Percentiles rank a stretch among this genome's conserved stretches.
These are phyloP conservation scores for Entomyzon cyanotis DNA, from an alignment of 2,113 vertebrate genomes.

Conservation along the genomic window DNA sequence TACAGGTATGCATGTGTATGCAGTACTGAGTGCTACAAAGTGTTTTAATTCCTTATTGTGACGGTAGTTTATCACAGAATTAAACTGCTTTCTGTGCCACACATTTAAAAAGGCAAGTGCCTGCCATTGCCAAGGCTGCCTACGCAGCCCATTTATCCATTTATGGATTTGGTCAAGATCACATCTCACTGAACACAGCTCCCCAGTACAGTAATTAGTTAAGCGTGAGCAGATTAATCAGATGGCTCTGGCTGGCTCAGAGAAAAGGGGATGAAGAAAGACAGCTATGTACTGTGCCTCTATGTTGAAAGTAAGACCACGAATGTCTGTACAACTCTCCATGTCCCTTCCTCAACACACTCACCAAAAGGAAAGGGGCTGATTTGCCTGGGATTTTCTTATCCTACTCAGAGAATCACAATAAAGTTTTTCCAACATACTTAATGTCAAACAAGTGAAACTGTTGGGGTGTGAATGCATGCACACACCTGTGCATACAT, in stretches of 20 bases:
- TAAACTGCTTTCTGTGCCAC: neutral
- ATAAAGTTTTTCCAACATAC: neutral
- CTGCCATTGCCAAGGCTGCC: neutral
- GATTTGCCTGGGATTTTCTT: neutral
- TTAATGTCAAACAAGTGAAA: neutral
- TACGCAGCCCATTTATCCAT: neutral
- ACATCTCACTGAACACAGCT: neutral
- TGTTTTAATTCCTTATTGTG: neutral
- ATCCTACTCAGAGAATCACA: neutral
- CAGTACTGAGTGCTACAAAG: neutral
- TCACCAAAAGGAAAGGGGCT: neutral
- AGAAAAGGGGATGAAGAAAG: neutral
- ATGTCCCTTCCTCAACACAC: neutral
- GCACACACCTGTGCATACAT: neutral
- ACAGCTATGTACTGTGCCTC: neutral
- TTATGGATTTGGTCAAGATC: neutral
- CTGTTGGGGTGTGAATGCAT: fast-evolving
- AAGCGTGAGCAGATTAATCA: neutral
- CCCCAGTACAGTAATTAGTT: neutral
- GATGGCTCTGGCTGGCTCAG: neutral
- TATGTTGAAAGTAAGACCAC: neutral
- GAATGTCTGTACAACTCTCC: neutral
- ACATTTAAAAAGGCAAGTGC: neutral
- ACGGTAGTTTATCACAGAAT: neutral
- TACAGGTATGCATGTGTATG: neutral